Evolutionary conservation across 2,113 vertebrate species (phyloP).

Genomic region (Toxotes jaculatrix): DNA sequence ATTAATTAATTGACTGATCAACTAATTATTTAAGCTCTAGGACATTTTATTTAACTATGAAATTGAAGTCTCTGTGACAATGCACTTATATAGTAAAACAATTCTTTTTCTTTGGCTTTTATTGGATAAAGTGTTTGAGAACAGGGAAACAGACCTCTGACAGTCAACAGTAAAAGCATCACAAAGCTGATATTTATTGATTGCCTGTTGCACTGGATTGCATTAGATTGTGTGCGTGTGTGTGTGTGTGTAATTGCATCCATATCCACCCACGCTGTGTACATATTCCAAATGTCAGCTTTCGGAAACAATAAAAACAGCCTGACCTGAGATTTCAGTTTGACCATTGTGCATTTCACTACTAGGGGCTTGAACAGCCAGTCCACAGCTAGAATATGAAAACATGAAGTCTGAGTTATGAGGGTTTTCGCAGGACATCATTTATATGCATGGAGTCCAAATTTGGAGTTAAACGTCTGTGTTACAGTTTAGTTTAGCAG

Average conservation of each 20-base stretch:
- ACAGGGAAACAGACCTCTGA: not conserved
- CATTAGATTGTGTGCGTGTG: constrained; percentile 3
- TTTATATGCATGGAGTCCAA: not conserved
- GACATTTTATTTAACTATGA: not conserved
- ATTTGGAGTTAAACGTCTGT: not conserved
- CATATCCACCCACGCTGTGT: not conserved
- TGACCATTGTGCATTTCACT: not conserved
- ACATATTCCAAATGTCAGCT: not conserved
- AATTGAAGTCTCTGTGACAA: not conserved
- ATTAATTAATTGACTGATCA: not conserved
- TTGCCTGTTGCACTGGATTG: not conserved
- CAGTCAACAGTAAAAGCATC: not conserved
- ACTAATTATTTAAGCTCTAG: not conserved
- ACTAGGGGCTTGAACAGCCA: not conserved
- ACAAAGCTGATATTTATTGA: not conserved
- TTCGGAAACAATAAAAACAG: not conserved
- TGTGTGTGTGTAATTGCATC: not conserved
- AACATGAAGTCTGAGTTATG: not conserved
- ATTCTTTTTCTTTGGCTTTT: not conserved
- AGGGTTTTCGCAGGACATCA: not conserved
- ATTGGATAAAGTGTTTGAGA: not conserved
- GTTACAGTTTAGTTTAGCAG: not conserved
- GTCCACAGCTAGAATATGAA: not conserved
- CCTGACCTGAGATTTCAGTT: not conserved
- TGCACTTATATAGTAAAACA: not conserved